Evolutionary conservation across 2,888 invertebrate species (phyloP), one percentile per base, ranked within the genome.

Genomic region (Anorthoa munda): DNA sequence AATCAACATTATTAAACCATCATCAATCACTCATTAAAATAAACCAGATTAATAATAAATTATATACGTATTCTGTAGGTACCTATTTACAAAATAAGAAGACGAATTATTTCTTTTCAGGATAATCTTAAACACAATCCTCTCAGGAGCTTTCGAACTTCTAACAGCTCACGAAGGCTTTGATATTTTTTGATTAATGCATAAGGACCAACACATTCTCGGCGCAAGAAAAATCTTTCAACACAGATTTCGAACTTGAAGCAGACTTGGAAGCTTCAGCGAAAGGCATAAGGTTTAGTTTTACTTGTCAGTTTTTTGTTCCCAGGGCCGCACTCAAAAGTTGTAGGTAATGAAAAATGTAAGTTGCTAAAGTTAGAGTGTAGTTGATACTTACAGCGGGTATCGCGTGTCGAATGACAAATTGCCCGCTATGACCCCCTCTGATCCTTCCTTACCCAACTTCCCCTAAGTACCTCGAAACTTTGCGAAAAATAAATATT

Each of bases 341-440:
- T 91, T 91, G 86, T 79, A 78, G 79, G 89, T 92, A 90, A 93
- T 93, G 94, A 94, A 94, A 94, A 94, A 94, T 94, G 93, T 91
- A 93, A 94, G 93, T 94, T 94, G 75, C 83, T 75, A 73, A 86
- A 92, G 91, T 92, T 91, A 51, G 83, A 88, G 90, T 87, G 88
- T 87, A 81, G 86, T 84, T 81, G 87, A 88, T 92, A 91, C 93
- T 93, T 92, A 89, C 56, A 71, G 89, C 79, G 88, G 91, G 93
- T 93, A 92, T 95, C 91, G 94, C 94, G 93, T 93, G 94, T 89
- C 90, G 93, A 92, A 94, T 95, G 95, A 95, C 94, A 94, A 95
- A 95, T 94, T 91, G 86, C 89, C 84, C 72, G 77, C 81, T 79
- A 84, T 88, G 90, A 90, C 91, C 91, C 89, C 81, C 84, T 86